Conservation (phyloP, 2,888 invertebrate genomes). For the Leucophenga montana region DNA sequence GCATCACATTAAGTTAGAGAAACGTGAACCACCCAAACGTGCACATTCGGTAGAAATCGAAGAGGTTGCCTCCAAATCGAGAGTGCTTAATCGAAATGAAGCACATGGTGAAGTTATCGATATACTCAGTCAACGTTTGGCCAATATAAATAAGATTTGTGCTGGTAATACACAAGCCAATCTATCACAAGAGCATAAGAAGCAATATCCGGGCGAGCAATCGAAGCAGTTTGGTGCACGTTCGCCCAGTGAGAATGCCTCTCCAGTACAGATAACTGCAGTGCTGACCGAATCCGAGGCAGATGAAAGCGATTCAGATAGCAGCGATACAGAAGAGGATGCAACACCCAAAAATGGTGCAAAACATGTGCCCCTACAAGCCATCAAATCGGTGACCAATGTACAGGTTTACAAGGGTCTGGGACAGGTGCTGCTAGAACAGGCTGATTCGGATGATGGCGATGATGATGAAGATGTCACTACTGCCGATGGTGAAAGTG, state of each 20-base stretch:
- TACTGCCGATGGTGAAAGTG: conserved; percentile 66
- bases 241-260: conserved; percentile 64
- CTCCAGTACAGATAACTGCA: conserved; percentile 45
- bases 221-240: conserved; percentile 60
- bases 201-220: conserved; percentile 60
- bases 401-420: conserved; percentile 73
- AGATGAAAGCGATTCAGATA: conserved; percentile 39
- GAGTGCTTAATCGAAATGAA: conserved; percentile 43
- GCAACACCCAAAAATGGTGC: conserved; percentile 50
- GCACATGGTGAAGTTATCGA: conserved; percentile 63
- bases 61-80: conserved; percentile 45
- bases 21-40: conserved; percentile 52
- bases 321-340: conserved; percentile 48
- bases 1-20: conserved; percentile 60
- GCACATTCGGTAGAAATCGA: conserved; percentile 60
- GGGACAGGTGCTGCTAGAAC: conserved; percentile 38
- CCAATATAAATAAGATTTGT: conserved; percentile 59
- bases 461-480: conserved; percentile 68
- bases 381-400: conserved; percentile 76
- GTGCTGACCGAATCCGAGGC: conserved; percentile 21
- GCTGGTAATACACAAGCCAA: conserved; percentile 58
- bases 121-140: conserved; percentile 62
- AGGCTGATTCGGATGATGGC: conserved; percentile 54
- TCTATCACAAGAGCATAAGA: conserved; percentile 58
- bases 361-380: conserved; percentile 66